Evolutionary conservation across 2,113 vertebrate genomes (phyloP), one percentile per base, ranked within the genome.

Genomic region (Pangasianodon gigas): DNA sequence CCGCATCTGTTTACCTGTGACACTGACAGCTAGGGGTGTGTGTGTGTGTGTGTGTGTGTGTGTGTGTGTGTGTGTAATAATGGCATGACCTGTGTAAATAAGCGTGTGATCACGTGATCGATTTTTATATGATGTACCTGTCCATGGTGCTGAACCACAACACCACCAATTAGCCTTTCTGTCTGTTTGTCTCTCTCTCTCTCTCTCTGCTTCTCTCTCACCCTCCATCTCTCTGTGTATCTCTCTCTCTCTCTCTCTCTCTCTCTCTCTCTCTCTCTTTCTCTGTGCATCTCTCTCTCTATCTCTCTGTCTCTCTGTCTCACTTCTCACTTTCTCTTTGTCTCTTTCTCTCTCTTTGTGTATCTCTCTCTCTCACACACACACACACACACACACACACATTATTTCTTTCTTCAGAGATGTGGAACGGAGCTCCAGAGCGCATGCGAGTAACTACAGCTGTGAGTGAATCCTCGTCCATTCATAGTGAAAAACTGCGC

Each of bases 401-500:
- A 4, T 11, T 52, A 67, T 83, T 62, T 37, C 29, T 94, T 56
- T 92, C 58, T 92, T 62, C 92, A 96, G 94, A 96, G 92, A 94
- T 92, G 92, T 96, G 95, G 95, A 95, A 96, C 89, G 95, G 90
- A 93, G 95, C 94, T 92, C 88, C 91, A 21, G 94, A 94, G 62
- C 90, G 84, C 58, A 86, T 93, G 90, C 91, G 92, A 79, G 93
- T 94, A 88, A 92, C 92, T 86, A 92, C 84, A 93, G 95, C 94
- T 88, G 91, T 94, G 94, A 93, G 94, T 93, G 94, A 95, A 83
- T 93, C 92, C 32, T 93, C 92, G 62, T 94, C 95, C 88, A 84
- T 91, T 79, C 93, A 94, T 58, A 96, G 93, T 69, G 94, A 92
- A 81, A 97, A 96, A 74, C 96, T 96, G 79, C 95, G 97, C 82